Evolutionary conservation across 2,113 vertebrate species (phyloP).

Genomic region (Neolamprologus cancellatus): DNA sequence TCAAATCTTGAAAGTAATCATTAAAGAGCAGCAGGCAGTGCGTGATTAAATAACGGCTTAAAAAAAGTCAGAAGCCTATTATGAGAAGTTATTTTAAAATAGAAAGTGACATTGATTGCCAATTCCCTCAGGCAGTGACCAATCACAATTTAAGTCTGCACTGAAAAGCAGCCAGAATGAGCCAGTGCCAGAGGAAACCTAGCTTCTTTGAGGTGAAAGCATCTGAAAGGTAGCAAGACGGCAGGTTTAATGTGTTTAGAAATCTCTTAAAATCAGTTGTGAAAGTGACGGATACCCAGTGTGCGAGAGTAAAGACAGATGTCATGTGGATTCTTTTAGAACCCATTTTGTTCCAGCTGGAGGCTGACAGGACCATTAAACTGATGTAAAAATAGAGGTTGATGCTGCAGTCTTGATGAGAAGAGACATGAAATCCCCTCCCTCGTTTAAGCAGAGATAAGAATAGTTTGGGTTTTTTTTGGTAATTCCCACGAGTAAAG

Average conservation of each 20-base stretch:
- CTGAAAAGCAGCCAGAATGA: neutral
- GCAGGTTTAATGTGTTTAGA: neutral
- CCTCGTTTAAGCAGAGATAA: neutral
- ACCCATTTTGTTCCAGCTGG: neutral
- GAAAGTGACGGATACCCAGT: neutral
- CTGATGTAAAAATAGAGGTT: neutral
- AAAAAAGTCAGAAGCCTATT: neutral
- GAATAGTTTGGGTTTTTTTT: neutral
- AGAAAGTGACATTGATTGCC: neutral
- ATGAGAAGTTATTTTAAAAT: neutral
- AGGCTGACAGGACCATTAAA: slow-evolving; percentile 12
- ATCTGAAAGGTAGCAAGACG: neutral
- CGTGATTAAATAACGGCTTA: neutral
- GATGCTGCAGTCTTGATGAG: neutral
- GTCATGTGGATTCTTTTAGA: neutral
- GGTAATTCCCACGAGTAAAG: neutral
- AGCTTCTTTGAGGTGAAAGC: neutral
- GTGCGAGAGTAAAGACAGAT: neutral
- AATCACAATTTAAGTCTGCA: neutral
- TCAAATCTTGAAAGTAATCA: neutral
- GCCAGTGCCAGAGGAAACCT: neutral
- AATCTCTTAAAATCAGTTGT: neutral
- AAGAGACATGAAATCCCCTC: neutral
- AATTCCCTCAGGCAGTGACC: neutral
- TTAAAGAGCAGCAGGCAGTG: neutral